A percentile compares a stretch with the other conserved stretches of the same genome.
Evolutionary conservation across 2,113 vertebrate species (phyloP).

Genomic region (Cinclus cinclus): DNA sequence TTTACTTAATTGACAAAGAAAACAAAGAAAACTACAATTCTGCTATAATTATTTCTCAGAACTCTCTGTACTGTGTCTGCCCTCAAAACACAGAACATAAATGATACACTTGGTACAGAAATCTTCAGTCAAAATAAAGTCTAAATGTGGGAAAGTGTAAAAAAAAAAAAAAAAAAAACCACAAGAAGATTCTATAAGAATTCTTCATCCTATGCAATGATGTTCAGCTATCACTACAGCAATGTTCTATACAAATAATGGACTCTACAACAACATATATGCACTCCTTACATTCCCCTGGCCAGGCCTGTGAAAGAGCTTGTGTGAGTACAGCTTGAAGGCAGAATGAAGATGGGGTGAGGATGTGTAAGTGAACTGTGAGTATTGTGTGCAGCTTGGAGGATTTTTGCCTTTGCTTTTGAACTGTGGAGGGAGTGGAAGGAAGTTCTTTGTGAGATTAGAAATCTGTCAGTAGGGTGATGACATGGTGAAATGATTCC

Average conservation of each 20-base stretch:
- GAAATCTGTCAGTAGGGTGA: not conserved
- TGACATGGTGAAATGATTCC: not conserved
- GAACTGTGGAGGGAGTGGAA: not conserved
- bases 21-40: not conserved
- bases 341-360: not conserved
- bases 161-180: not conserved
- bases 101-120: not conserved
- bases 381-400: not conserved
- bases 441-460: not conserved
- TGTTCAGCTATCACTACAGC: not conserved
- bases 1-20: not conserved
- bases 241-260: not conserved
- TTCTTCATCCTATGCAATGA: not conserved
- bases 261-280: not conserved
- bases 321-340: not conserved
- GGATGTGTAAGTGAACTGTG: not conserved
- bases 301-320: not conserved
- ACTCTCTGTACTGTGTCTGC: not conserved
- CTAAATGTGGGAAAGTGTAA: not conserved
- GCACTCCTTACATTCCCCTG: not conserved
- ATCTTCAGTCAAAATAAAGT: not conserved
- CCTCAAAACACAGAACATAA: not conserved
- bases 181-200: not conserved
- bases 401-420: not conserved
- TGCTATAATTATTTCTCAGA: not conserved